A percentile compares a stretch with the other conserved stretches of the same genome.
phyloP scores from a whole-genome alignment of 2,797 vertebrate species.

The Anguilla marmorata region DNA sequence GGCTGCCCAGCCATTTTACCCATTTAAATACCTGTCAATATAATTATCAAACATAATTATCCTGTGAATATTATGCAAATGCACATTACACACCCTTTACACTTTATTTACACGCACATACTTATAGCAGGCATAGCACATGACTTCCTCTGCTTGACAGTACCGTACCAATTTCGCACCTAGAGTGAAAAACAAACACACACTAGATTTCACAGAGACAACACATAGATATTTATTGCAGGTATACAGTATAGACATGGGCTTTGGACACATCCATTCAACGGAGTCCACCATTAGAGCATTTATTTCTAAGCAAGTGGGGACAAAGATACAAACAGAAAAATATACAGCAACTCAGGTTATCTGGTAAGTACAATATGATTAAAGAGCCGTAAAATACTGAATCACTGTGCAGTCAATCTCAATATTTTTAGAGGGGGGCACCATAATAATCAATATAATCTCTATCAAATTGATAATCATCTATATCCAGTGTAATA shows the following conservation, averaged over 20 bases:
- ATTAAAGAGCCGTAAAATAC: constrained; percentile 23
- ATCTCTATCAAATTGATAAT: constrained; percentile 29
- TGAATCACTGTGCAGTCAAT: constrained; percentile 20
- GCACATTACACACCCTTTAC: neutral
- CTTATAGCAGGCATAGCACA: neutral
- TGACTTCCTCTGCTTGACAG: neutral
- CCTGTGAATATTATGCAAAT: neutral
- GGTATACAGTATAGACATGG: constrained; percentile 70
- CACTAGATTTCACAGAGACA: constrained; percentile 52
- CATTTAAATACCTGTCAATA: neutral
- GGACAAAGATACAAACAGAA: constrained; percentile 28
- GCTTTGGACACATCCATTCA: constrained; percentile 61
- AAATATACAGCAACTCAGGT: constrained; percentile 17
- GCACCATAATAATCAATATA: neutral
- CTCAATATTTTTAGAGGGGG: constrained; percentile 16
- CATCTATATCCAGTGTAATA: constrained; percentile 45
- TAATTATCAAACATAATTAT: neutral
- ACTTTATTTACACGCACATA: neutral
- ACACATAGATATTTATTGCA: constrained; percentile 79
- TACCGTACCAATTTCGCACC: neutral
- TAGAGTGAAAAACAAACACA: constrained; percentile 18
- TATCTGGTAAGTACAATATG: constrained; percentile 14
- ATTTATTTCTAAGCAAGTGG: constrained; percentile 33
- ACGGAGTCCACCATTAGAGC: constrained; percentile 61
- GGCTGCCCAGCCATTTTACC: neutral